Percentiles rank a stretch among this genome's conserved stretches.
Evolutionary conservation across 2,888 invertebrate species (phyloP).

Genomic region (Netelia inedita): DNA sequence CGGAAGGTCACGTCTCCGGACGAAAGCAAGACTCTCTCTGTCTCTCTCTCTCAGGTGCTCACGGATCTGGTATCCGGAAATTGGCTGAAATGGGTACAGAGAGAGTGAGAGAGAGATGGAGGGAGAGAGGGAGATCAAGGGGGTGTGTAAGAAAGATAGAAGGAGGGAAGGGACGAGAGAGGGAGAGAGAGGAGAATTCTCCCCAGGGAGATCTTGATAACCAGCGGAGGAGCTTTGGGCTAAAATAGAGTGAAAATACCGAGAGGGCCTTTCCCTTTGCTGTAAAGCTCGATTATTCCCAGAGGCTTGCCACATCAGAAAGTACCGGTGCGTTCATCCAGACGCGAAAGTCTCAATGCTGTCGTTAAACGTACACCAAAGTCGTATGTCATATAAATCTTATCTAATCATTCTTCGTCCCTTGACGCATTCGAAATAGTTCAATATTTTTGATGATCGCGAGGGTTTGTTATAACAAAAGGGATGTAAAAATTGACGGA

Average conservation of each 20-base stretch:
- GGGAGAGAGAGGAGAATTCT: slow-evolving; percentile 46
- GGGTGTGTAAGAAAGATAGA: slow-evolving; percentile 10
- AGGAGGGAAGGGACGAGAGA: neutral
- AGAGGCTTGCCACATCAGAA: slow-evolving; percentile 62
- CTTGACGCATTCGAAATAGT: neutral
- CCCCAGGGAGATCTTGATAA: slow-evolving; percentile 52
- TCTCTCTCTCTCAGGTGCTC: slow-evolving; percentile 25
- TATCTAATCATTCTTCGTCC: slow-evolving; percentile 17
- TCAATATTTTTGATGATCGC: neutral
- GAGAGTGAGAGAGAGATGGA: slow-evolving; percentile 22
- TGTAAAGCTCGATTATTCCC: slow-evolving; percentile 65
- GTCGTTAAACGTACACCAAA: slow-evolving; percentile 2
- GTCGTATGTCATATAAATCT: slow-evolving; percentile 13
- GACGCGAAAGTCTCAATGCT: slow-evolving; percentile 1
- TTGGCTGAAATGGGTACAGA: slow-evolving; percentile 72
- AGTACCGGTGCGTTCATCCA: slow-evolving; percentile 47
- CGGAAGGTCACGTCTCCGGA: slow-evolving; percentile 37
- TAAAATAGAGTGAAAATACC: slow-evolving; percentile 66
- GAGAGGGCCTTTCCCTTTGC: slow-evolving; percentile 46
- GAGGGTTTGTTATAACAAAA: neutral
- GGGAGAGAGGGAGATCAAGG: slow-evolving; percentile 6
- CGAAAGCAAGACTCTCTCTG: slow-evolving; percentile 39
- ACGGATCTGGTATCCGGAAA: slow-evolving; percentile 71
- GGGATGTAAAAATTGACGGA: neutral
- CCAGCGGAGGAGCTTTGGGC: slow-evolving; percentile 43